These are phyloP conservation scores for Ammodytes dubius DNA, from an alignment of 2,113 vertebrate genomes.

Conservation along the genomic window DNA sequence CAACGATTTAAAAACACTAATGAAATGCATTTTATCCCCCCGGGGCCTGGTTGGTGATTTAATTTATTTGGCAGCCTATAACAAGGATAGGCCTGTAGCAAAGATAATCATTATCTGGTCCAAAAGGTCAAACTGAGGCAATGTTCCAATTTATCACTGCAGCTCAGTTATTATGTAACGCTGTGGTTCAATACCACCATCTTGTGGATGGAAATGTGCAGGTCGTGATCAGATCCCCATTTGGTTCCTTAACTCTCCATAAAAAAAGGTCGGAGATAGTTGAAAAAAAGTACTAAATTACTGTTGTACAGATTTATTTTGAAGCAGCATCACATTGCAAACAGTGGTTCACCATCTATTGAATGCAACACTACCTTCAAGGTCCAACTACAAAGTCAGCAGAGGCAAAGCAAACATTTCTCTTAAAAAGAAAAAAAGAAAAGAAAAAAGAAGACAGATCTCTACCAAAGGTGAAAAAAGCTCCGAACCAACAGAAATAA, in stretches of 20 bases:
- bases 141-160: slow-evolving; percentile 15
- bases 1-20: neutral
- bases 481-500: slow-evolving; percentile 13
- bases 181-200: slow-evolving; percentile 53
- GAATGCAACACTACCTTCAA: slow-evolving; percentile 52
- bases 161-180: slow-evolving; percentile 11
- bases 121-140: slow-evolving; percentile 55
- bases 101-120: slow-evolving; percentile 32
- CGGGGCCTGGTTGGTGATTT: neutral
- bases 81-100: neutral
- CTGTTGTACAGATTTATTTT: slow-evolving; percentile 75
- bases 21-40: neutral
- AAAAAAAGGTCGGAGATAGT: neutral
- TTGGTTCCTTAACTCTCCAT: neutral
- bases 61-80: neutral
- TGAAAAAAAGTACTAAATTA: neutral
- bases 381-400: slow-evolving; percentile 63
- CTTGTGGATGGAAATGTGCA: slow-evolving; percentile 53
- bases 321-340: slow-evolving; percentile 70
- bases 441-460: slow-evolving; percentile 12
- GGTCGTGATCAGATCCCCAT: neutral
- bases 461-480: slow-evolving; percentile 48
- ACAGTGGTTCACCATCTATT: slow-evolving; percentile 48
- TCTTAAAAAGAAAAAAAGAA: slow-evolving; percentile 40
- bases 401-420: slow-evolving; percentile 60